phyloP scores from a whole-genome alignment of 2,797 vertebrate genomes.

The Taenioides sp. region DNA sequence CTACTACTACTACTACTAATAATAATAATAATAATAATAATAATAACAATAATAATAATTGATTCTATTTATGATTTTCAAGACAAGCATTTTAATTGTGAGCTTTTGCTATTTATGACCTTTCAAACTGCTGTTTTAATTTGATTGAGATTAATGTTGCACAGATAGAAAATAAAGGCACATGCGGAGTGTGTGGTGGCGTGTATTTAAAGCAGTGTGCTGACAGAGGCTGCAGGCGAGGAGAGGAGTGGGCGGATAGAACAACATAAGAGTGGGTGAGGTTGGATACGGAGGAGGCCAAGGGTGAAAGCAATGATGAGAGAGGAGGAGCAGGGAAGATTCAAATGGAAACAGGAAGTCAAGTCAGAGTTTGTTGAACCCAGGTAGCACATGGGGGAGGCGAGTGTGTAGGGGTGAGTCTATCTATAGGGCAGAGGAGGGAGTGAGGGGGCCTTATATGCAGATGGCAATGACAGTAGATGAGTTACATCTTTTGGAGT shows the following conservation, averaged over 20 bases:
- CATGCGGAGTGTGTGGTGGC: constrained; percentile 38
- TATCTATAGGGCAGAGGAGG: constrained; percentile 57
- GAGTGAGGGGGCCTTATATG: constrained; percentile 29
- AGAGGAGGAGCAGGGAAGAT: constrained; percentile 45
- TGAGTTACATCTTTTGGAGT: neutral
- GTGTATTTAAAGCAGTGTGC: constrained; percentile 57
- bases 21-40: too few relatives aligned
- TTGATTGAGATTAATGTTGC: neutral
- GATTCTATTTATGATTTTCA: too few relatives aligned
- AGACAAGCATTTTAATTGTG: too few relatives aligned
- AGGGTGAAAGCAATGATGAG: constrained; percentile 66
- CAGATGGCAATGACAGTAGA: constrained; percentile 28
- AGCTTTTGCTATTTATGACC: too few relatives aligned
- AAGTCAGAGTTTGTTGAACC: constrained; percentile 48
- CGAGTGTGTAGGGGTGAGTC: constrained; percentile 59
- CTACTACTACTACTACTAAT: too few relatives aligned
- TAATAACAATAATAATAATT: too few relatives aligned
- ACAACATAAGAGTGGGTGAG: constrained; percentile 56
- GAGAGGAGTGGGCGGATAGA: constrained; percentile 61
- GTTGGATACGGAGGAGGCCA: constrained; percentile 63
- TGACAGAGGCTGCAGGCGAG: constrained; percentile 56
- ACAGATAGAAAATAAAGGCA: constrained; percentile 17
- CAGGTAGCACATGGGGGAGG: constrained; percentile 41
- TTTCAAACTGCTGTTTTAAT: too few relatives aligned
- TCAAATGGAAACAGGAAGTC: constrained; percentile 36